Conservation (phyloP, 2,113 vertebrate species). For the Embiotoca jacksoni region DNA sequence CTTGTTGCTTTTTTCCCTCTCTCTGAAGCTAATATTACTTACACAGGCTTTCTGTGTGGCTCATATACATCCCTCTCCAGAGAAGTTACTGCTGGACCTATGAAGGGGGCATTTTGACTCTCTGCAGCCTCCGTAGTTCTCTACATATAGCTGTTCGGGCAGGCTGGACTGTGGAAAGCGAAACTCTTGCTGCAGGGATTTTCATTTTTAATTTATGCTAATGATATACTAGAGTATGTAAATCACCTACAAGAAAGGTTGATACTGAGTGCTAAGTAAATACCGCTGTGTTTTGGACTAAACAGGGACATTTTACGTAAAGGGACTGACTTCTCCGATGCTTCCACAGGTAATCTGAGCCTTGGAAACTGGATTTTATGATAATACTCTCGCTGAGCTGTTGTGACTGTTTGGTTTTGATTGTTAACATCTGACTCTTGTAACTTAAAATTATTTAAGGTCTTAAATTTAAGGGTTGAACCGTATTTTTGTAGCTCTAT, state of each 20-base stretch:
- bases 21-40: constrained; percentile 52
- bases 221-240: not conserved
- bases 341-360: constrained; percentile 75
- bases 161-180: constrained; percentile 6
- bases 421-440: not conserved
- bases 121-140: constrained; percentile 38
- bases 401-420: not conserved
- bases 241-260: not conserved
- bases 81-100: constrained; percentile 24
- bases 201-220: not conserved
- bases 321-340: constrained; percentile 55
- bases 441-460: not conserved
- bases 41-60: constrained; percentile 29
- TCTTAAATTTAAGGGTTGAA: not conserved
- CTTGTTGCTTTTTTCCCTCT: no score
- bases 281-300: constrained; percentile 5
- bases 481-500: not conserved
- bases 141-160: constrained; percentile 11
- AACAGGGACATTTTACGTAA: constrained; percentile 25
- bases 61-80: constrained; percentile 23
- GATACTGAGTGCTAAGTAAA: constrained; percentile 1
- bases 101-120: constrained; percentile 33
- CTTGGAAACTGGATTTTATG: constrained; percentile 12
- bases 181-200: constrained; percentile 19
- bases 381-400: not conserved